Evolutionary conservation across 2,797 vertebrate genomes (phyloP).

Genomic region (Darevskia nairensis): DNA sequence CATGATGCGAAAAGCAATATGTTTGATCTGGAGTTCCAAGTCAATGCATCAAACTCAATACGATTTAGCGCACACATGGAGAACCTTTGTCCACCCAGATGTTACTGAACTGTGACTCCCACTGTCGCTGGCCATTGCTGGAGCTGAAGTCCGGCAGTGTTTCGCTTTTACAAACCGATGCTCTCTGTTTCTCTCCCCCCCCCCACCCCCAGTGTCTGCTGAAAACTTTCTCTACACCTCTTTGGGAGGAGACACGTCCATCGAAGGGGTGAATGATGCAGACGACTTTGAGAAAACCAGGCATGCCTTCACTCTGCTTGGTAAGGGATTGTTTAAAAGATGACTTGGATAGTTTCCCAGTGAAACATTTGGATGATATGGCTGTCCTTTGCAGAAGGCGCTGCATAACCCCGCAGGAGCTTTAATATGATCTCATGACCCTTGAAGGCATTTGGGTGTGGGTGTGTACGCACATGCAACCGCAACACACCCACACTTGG

Average conservation of each 20-base stretch:
- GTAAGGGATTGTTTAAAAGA: conserved; percentile 74
- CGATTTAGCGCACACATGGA: background rate
- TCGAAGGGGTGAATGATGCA: conserved; percentile 89
- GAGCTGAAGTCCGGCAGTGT: no score
- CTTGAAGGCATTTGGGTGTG: background rate
- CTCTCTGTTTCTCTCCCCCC: background rate
- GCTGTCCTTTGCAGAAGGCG: background rate
- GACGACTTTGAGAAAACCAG: conserved; percentile 89
- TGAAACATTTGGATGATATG: background rate
- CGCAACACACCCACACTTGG: no score
- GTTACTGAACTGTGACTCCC: no score
- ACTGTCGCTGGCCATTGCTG: no score
- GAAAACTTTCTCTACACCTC: conserved; percentile 91
- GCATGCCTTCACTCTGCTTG: conserved; percentile 88
- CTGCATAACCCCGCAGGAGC: background rate
- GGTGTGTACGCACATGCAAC: background rate
- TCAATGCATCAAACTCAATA: background rate
- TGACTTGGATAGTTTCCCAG: background rate
- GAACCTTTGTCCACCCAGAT: no score
- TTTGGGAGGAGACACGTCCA: conserved; percentile 86
- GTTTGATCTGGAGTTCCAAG: background rate
- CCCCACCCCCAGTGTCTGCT: conserved; percentile 80
- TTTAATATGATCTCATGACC: rapidly evolving
- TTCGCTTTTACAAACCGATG: background rate
- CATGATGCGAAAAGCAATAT: background rate